Base-by-base conservation (phyloP, 2,113 vertebrate genomes). In the Hyla sarda region DNA sequence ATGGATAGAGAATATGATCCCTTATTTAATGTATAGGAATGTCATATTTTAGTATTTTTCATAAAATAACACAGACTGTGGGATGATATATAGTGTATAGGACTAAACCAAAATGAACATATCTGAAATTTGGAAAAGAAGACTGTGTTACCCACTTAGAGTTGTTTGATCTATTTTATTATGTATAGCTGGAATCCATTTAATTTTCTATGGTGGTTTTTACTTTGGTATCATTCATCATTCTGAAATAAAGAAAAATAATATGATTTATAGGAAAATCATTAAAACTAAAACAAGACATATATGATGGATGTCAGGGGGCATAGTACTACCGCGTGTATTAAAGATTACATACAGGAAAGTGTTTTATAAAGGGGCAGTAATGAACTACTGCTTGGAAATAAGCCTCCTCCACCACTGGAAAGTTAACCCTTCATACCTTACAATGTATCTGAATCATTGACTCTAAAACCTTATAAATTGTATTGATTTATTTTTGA, bases 1-100 rank as follows among this genome's bases (percentile, higher is more conserved):
- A 95, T 93, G 93, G 92, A 93, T 92, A 94, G 92, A 92, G 93
- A 92, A 93, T 95, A 91, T 90, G 83, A 89, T 91, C 88, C 90
- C 91, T 94, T 94, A 91, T 91, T 90, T 90, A 92, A 90, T 91
- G 50, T 56, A 83, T 91, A 90, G 93, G 89, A 91, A 93, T 92
- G 92, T 93, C 90, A 91, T 91, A 92, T 92, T 92, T 92, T 91
- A 93, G 93, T 93, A 91, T 81, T 81, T 81, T 65, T 81, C 58
- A 47, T 62, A 23, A 37, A 62, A 81, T 47, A 81, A 81, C 78
- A 65, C 25, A 47, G 78, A 47, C 58, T 81, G 37, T 65, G n/a
- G 60, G 78, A 65, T 81, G 56, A 81, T 81, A 60, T 60, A 81
- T 81, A 11, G 78, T 5, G 7, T 81, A 47, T 1, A 81, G 34